A percentile compares a stretch with the other conserved stretches of the same genome.
Conservation (phyloP, 64 coral and sea anemone genomes). For the Hydrozoanthus tunicans region DNA sequence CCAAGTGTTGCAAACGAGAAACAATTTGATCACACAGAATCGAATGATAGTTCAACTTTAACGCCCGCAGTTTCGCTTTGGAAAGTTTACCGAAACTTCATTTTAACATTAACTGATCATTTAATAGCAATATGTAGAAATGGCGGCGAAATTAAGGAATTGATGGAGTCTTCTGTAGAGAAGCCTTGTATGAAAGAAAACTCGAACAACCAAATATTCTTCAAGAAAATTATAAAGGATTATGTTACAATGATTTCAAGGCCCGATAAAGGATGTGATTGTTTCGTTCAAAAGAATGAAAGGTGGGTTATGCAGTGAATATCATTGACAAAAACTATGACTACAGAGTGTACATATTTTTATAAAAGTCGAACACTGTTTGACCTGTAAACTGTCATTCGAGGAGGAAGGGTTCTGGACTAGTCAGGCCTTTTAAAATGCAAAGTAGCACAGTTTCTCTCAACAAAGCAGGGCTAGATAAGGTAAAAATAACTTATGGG, state of each 20-base stretch:
- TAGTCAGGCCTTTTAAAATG: too few relatives aligned
- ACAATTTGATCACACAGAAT: background rate
- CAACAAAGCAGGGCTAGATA: too few relatives aligned
- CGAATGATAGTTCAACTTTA: background rate
- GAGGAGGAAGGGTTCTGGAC: too few relatives aligned
- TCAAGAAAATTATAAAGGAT: background rate
- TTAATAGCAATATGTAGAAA: background rate
- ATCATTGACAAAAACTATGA: background rate
- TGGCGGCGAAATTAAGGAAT: background rate
- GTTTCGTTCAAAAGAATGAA: background rate
- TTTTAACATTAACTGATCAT: constrained; percentile 3
- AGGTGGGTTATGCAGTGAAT: background rate
- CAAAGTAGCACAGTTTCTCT: too few relatives aligned
- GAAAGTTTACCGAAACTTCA: constrained; percentile 39
- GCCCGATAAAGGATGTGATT: constrained; percentile 24
- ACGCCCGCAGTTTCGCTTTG: background rate
- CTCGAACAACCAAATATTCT: background rate
- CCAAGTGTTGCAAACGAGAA: background rate
- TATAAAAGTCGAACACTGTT: too few relatives aligned
- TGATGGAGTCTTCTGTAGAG: background rate
- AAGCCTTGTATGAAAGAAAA: background rate
- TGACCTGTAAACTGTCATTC: too few relatives aligned
- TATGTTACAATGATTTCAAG: constrained; percentile 4
- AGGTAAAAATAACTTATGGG: too few relatives aligned
- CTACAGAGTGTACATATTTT: too few relatives aligned